A percentile compares a stretch with the other conserved stretches of the same genome.
Conservation (phyloP, 2,797 vertebrate species). For the Perodicticus potto region DNA sequence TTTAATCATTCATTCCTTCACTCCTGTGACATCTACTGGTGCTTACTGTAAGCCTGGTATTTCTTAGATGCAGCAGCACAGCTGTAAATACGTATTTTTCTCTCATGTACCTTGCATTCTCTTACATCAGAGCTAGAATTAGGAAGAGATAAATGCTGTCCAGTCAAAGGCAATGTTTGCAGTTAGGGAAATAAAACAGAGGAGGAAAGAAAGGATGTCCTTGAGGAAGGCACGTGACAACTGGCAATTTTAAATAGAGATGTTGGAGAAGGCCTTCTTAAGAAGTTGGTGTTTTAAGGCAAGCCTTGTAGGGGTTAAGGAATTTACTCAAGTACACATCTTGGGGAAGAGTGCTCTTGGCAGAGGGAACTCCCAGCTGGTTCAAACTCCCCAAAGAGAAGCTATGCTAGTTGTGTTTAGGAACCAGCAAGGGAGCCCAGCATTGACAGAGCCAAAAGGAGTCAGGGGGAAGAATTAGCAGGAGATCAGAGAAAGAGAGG, state of each 20-base stretch:
- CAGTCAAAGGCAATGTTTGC: background rate
- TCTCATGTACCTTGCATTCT: background rate
- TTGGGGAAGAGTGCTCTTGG: background rate
- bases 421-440: background rate
- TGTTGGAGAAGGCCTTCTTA: background rate
- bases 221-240: background rate
- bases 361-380: background rate
- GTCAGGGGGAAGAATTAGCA: no score
- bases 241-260: background rate
- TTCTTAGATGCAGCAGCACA: background rate
- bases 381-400: background rate
- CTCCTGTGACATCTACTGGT: background rate
- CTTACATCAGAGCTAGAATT: background rate
- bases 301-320: background rate
- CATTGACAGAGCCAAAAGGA: background rate
- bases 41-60: background rate
- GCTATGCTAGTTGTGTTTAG: background rate
- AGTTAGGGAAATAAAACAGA: background rate
- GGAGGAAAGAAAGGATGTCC: fast-evolving
- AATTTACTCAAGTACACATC: background rate
- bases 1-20: background rate
- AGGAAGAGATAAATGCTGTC: background rate
- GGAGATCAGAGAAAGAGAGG: background rate
- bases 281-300: background rate
- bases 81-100: background rate